Conservation (phyloP, 2,113 vertebrate species). For the Hippocampus zosterae region DNA sequence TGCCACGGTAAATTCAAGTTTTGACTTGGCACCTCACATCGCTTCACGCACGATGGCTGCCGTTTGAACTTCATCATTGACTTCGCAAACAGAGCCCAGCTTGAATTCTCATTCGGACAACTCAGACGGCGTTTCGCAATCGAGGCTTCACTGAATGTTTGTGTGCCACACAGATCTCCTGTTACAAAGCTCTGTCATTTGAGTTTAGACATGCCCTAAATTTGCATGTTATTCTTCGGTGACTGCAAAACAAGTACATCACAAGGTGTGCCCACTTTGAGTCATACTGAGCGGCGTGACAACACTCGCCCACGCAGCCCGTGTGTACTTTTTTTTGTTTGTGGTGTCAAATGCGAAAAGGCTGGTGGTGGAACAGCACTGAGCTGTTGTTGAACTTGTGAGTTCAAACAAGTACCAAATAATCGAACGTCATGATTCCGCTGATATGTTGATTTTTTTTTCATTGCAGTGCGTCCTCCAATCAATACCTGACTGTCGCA, state of each 20-base stretch:
- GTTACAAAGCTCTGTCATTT: background rate
- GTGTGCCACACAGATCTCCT: no score
- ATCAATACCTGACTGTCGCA: background rate
- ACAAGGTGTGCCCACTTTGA: conserved; percentile 33
- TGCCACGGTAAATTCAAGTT: no score
- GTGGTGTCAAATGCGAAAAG: background rate
- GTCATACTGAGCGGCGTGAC: conserved; percentile 22
- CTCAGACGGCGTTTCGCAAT: no score
- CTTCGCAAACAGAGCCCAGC: no score
- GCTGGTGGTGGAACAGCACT: background rate
- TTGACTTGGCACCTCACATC: no score
- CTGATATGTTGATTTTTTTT: background rate
- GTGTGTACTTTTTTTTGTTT: background rate
- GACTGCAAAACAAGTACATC: background rate
- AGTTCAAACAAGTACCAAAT: background rate
- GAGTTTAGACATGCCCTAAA: conserved; percentile 13
- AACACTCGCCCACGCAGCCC: background rate
- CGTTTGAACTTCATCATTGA: no score
- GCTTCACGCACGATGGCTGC: no score
- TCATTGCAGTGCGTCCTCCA: background rate
- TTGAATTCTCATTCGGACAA: no score
- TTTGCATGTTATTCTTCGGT: background rate
- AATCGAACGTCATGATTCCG: background rate
- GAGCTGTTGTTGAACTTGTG: background rate
- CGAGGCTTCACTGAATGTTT: no score